These are phyloP conservation scores for Cyanoramphus novaezelandiae DNA, from an alignment of 2,113 vertebrate species.

Conservation along the genomic window DNA sequence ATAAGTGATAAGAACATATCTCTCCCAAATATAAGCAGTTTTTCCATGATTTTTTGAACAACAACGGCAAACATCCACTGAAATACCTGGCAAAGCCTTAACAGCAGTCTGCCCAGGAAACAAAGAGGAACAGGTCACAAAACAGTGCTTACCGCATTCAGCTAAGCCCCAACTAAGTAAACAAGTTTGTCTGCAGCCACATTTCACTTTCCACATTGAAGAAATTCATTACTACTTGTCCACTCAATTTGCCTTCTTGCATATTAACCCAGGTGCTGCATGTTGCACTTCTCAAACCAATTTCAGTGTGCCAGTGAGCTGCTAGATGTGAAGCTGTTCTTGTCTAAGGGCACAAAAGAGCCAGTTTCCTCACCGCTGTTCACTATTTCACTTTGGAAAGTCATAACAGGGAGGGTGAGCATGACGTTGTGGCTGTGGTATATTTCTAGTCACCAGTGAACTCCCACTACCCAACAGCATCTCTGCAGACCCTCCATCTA, in stretches of 20 bases:
- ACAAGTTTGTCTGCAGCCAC: not conserved
- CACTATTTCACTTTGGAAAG: not conserved
- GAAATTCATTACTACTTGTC: not conserved
- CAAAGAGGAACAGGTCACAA: not conserved
- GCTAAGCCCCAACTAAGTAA: not conserved
- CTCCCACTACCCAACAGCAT: rapidly evolving
- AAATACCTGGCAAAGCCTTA: not conserved
- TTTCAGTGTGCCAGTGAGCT: not conserved
- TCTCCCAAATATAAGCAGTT: not conserved
- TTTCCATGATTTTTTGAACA: not conserved
- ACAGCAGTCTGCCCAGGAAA: not conserved
- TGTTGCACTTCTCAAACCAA: not conserved
- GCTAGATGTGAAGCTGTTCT: not conserved
- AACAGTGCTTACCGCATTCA: not conserved
- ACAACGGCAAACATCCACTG: not conserved
- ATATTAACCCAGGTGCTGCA: not conserved
- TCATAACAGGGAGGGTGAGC: rapidly evolving
- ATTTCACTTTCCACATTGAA: not conserved
- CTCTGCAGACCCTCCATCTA: not conserved
- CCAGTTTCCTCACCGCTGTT: not conserved
- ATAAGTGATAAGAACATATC: not conserved
- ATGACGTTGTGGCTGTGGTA: not conserved
- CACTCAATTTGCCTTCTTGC: rapidly evolving
- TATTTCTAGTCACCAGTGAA: not conserved
- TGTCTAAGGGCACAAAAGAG: not conserved